These are phyloP conservation scores for Peromyscus melanophrys DNA, from an alignment of 2,797 vertebrate species.

Conservation along the genomic window DNA sequence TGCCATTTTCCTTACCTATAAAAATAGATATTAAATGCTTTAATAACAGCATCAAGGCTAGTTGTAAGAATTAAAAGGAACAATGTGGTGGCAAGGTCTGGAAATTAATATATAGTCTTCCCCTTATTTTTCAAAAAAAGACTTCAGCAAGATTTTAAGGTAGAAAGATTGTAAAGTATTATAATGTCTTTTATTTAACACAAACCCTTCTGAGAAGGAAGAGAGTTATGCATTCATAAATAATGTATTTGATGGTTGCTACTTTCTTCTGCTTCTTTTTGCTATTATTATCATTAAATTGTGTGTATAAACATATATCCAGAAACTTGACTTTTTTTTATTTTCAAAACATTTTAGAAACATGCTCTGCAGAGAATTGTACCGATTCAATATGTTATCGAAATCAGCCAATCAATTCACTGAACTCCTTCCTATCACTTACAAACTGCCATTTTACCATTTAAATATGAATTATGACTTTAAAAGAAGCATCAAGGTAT, in stretches of 20 bases:
- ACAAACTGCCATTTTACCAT: neutral
- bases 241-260: neutral
- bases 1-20: neutral
- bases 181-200: neutral
- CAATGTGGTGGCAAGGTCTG: neutral
- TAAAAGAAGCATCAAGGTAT: neutral
- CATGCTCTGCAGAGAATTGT: neutral
- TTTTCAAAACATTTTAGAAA: conserved; percentile 5
- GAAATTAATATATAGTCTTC: neutral
- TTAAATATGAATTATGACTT: neutral
- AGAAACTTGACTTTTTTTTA: neutral
- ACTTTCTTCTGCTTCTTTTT: neutral
- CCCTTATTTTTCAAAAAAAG: neutral
- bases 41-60: conserved; percentile 23
- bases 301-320: neutral
- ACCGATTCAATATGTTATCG: neutral
- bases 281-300: neutral
- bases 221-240: neutral
- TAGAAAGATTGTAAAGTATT: neutral
- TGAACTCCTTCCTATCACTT: neutral
- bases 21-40: neutral
- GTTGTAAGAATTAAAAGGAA: neutral
- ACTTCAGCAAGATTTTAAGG: neutral
- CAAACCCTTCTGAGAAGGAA: neutral
- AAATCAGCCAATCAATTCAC: neutral